Base-by-base conservation (phyloP, 2,113 vertebrate genomes). In the Camelus dromedarius region DNA sequence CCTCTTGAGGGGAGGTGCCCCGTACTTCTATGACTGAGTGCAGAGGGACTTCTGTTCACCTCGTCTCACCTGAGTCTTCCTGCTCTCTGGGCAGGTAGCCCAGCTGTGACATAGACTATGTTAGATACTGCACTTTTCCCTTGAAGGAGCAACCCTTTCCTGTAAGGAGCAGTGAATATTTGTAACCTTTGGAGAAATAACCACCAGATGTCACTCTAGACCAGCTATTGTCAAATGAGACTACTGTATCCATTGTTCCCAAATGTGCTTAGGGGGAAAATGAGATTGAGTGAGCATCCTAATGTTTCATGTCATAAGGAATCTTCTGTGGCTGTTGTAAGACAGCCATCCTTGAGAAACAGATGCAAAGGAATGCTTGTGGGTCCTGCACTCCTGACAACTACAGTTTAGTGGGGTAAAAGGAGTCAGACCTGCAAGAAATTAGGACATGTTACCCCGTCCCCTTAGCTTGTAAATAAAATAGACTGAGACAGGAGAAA, bases 141-240 rank as follows among this genome's bases (percentile, higher is more conserved):
- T 62, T 24, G 62, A 69, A 66, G 38, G 35, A 75, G 48, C 22
- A 24, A 46, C 66, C 14, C 26, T 62, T 66, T 13, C 11, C 22
- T 20, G 0, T 24, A 77, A 83, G 48, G 3, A 52, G n/a, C 19
- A 56, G 8, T 15, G 13, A 73, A 5, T 67, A 73, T 56, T 35
- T 95, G 28, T 67, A 62, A 19, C 8, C 22, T 64, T 88, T 64
- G 18, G 81, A 80, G 15, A 93, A 96, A 6, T 50, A 86, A 46
- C 98, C 98, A 98, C 95, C 96, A 98, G 98, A 97, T 98, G 98
- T 98, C 98, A 97, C 93, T 97, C 79, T 32, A 96, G 94, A 91
- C 98, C 90, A 98, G 96, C 50, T 19, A 95, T 86, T 97, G 86
- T 30, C 85, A 83, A 77, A 48, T 7, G 6, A 62, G 10, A 69